phyloP scores from a whole-genome alignment of 2,113 vertebrate species.

The Oreocharis arfaki region DNA sequence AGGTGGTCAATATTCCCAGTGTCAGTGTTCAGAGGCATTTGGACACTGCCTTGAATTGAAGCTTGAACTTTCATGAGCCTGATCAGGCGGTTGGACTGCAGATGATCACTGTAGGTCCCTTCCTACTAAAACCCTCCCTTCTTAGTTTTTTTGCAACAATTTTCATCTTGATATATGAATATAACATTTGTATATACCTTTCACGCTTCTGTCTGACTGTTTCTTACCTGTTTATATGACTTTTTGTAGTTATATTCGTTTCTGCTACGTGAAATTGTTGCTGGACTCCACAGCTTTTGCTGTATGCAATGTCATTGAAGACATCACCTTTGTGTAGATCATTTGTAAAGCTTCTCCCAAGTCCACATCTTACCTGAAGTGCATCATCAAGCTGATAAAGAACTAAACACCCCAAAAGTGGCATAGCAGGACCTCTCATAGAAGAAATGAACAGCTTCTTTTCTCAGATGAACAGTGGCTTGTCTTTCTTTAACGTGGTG shows the following conservation, averaged over 20 bases:
- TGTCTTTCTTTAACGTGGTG: neutral
- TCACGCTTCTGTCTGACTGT: neutral
- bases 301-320: neutral
- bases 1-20: rapidly evolving
- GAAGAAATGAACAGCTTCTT: neutral
- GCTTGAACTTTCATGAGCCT: neutral
- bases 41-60: neutral
- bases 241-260: neutral
- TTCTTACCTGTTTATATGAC: neutral
- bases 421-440: neutral
- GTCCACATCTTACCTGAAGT: neutral
- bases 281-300: neutral
- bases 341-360: neutral
- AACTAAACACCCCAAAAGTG: neutral
- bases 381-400: neutral
- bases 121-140: neutral
- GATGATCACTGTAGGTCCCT: neutral
- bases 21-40: neutral
- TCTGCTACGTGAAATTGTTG: neutral
- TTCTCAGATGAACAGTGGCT: neutral
- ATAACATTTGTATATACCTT: neutral
- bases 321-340: neutral
- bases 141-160: neutral
- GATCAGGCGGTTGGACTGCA: neutral
- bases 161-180: neutral